Base-by-base conservation (phyloP, 2,888 invertebrate species). In the Cheilosia urbana region DNA sequence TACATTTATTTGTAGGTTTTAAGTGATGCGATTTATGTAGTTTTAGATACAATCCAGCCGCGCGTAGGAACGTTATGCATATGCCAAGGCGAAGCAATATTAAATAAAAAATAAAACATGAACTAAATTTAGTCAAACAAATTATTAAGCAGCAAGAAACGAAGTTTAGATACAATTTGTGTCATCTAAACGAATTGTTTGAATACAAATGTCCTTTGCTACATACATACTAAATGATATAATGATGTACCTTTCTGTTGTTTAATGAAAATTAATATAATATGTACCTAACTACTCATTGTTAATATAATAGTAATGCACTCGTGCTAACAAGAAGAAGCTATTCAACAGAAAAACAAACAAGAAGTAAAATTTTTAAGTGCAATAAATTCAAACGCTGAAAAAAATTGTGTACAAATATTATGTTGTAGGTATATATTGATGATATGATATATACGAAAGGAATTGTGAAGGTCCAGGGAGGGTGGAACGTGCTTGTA, bases 231-330 rank as follows among this genome's bases (percentile, higher is more conserved):
- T 53, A 30, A 9, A 53, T 60, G 68, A 62, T 68, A 68, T 62
- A 65, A 65, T 68, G 60, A 60, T 75, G 83, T 79, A 84, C 79
- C 79, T 79, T 69, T 62, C 51, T 53, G 62, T 27, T 30, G 21
- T 40, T 17, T 27, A 27, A 19, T 42, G 21, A 19, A 45, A 21
- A 42, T 19, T 55, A 13, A 66, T 63, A 57, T 62, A 42, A 72
- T 27, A 83, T 73, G 68, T 66, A 83, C 60, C 21, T 49, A 21
- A 9, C 55, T 63, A 83, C 72, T 73, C 49, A 78, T 78, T 83
- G 72, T 78, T 83, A 49, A 68, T 57, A 24, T 24, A 27, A 47
- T 17, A 9, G 17, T 45, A 68, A 72, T 68, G 78, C 83, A 78
- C 78, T 73, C 57, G 72, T 63, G 76, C 68, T 66, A 15, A 62